phyloP scores from a whole-genome alignment of 1,140 invertebrate genomes.

The Cepaea nemoralis region DNA sequence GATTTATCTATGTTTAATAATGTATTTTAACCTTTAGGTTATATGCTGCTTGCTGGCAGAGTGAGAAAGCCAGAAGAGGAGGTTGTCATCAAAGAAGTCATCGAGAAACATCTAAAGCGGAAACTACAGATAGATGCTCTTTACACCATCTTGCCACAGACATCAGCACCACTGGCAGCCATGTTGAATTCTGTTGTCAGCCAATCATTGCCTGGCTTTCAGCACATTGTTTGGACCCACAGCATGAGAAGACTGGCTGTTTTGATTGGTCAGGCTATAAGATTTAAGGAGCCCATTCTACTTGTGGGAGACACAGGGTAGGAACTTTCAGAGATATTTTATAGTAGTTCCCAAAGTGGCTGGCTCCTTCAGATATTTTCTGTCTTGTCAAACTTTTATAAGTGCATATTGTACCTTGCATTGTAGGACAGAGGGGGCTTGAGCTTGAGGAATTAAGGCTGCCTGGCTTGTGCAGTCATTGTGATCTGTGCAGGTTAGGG shows the following conservation, averaged over 20 bases:
- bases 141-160: conserved; percentile 82
- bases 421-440: too few relatives aligned
- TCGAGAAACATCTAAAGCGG: conserved; percentile 88
- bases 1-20: too few relatives aligned
- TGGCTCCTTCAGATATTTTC: too few relatives aligned
- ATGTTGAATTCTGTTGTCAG: conserved; percentile 80
- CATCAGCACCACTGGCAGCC: conserved; percentile 82
- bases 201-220: conserved; percentile 73
- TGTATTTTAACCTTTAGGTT: too few relatives aligned
- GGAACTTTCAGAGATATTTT: conserved; percentile 30
- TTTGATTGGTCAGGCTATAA: conserved; percentile 87
- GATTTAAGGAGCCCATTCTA: conserved; percentile 94
- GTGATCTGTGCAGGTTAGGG: too few relatives aligned
- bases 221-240: conserved; percentile 93
- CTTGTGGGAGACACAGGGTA: conserved; percentile 94
- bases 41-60: conserved; percentile 92
- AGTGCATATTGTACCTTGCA: too few relatives aligned
- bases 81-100: conserved; percentile 80
- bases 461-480: too few relatives aligned
- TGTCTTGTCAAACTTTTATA: too few relatives aligned
- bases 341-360: too few relatives aligned
- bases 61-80: conserved; percentile 86
- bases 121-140: conserved; percentile 82
- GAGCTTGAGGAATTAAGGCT: too few relatives aligned
- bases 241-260: conserved; percentile 92